Base-by-base conservation (phyloP, 2,888 invertebrate genomes). In the Bibio marci region DNA sequence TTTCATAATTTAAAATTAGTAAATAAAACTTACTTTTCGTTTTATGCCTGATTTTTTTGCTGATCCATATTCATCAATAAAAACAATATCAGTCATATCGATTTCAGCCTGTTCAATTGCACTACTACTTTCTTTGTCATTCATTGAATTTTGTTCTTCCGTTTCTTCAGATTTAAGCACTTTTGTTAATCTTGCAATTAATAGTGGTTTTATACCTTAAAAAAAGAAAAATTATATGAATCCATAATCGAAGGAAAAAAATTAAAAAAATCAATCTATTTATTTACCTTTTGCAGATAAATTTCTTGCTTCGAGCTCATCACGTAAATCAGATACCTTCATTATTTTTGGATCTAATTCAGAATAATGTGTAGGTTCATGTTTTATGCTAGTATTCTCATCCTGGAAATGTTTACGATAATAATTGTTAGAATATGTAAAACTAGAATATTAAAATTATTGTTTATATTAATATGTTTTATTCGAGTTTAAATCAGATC, bases 301-400 rank as follows among this genome's bases (percentile, higher is more conserved):
- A 53, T 73, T 76, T 18, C 94, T 73, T 1, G 85, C 82, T 43
- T 79, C 76, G 48, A 95, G 63, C 58, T 95, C 92, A 49, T 75
- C 73, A 35, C 85, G 72, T 41, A 95, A 64, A 45, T 87, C 85
- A 41, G 73, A 74, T 17, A 90, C 85, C 58, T 80, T 80, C 71
- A 91, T 81, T n/a, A 71, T 70, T 58, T 82, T 87, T 19, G 83
- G 71, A 63, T 91, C 87, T 54, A 91, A 63, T 52, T 82, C 76
- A 10, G 85, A 79, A 61, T 76, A 80, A 62, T 86, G 88, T 3
- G 85, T 83, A 1, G 81, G 76, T 52, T 81, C 80, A 43, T 27
- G 22, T 8, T 22, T n/a, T n/a, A n/a, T n/a, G n/a, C n/a, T 63
- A 58, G 35, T 48, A 44, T 57, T 59, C 18, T 52, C 59, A 35